Conservation (phyloP, 2,113 vertebrate genomes). For the Cynopterus brachyotis region DNA sequence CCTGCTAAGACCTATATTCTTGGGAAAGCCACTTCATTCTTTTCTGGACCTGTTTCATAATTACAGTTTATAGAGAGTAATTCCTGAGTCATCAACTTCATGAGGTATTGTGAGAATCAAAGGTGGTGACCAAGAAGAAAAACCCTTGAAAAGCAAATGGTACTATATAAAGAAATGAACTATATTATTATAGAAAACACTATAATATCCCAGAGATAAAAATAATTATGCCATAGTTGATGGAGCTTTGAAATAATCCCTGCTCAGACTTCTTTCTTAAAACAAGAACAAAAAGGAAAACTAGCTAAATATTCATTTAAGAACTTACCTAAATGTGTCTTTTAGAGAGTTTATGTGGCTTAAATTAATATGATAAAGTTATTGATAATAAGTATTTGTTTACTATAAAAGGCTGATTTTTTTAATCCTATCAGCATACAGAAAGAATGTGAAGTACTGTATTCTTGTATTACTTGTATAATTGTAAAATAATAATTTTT, state of each 20-base stretch:
- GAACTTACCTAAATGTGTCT: not conserved
- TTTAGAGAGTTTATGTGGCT: not conserved
- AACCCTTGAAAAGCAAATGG: not conserved
- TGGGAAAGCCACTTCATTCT: not conserved
- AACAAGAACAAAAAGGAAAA: not conserved
- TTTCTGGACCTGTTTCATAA: not conserved
- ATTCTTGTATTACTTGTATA: not conserved
- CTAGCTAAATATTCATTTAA: not conserved
- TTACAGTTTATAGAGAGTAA: not conserved
- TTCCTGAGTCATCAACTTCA: not conserved
- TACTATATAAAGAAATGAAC: not conserved
- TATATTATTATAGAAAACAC: conserved; percentile 26
- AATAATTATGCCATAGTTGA: not conserved
- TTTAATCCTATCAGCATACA: not conserved
- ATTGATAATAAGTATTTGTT: not conserved
- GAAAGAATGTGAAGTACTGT: not conserved
- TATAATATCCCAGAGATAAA: not conserved
- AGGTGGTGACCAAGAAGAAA: conserved; percentile 26
- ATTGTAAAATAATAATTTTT: not conserved
- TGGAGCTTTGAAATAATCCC: conserved; percentile 7
- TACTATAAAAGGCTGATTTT: not conserved
- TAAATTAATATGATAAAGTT: conserved; percentile 1
- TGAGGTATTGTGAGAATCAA: conserved; percentile 12
- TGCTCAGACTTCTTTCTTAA: not conserved
- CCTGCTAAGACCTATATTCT: not conserved